A percentile compares a stretch with the other conserved stretches of the same genome.
Conservation (phyloP, 1,140 invertebrate species). For the Hydropsyche tenuis region DNA sequence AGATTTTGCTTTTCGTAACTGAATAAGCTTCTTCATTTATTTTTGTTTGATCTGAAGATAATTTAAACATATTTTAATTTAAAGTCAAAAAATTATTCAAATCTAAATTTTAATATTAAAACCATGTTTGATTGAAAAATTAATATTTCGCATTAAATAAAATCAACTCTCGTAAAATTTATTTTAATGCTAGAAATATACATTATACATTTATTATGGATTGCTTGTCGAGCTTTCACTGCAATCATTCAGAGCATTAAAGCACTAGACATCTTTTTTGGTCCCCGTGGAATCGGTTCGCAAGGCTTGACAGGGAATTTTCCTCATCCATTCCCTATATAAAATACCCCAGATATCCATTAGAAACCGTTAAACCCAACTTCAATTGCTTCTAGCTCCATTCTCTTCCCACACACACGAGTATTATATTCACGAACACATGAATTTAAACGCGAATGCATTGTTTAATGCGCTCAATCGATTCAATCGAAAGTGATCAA, state of each 20-base stretch:
- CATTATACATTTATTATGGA: no score
- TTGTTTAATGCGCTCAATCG: conserved; percentile 30
- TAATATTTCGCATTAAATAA: no score
- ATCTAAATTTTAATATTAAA: no score
- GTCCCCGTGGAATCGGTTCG: conserved; percentile 8
- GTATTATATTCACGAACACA: neutral
- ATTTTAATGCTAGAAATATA: no score
- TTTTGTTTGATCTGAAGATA: no score
- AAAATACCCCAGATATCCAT: conserved; percentile 54
- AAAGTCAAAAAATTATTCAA: no score
- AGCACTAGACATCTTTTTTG: conserved; percentile 13
- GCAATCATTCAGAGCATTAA: neutral
- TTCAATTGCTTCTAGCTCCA: conserved; percentile 47
- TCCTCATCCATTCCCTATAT: conserved; percentile 51
- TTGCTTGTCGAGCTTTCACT: no score
- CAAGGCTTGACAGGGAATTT: conserved; percentile 51
- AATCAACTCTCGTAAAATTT: no score
- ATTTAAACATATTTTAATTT: no score
- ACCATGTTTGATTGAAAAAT: no score
- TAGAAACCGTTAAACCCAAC: conserved; percentile 60
- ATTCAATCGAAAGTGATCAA: conserved; percentile 35
- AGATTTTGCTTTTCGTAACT: no score
- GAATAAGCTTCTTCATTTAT: no score
- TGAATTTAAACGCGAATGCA: conserved; percentile 26
- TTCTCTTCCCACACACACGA: conserved; percentile 10